phyloP scores from a whole-genome alignment of 2,797 vertebrate genomes.

The Melanotaenia maccullochi region DNA sequence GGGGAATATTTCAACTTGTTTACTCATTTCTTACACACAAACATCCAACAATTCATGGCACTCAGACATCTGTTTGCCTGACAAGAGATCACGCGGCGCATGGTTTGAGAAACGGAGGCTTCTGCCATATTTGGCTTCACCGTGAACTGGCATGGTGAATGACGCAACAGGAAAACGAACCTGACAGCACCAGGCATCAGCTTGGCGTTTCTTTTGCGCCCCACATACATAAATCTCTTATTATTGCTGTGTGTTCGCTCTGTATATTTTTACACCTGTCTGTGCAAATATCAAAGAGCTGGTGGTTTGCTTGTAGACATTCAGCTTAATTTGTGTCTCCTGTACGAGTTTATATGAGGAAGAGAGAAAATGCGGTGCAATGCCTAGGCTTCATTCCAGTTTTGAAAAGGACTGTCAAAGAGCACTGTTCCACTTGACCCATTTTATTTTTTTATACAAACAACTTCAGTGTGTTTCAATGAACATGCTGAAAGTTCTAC shows the following conservation, averaged over 20 bases:
- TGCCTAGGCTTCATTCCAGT: slow-evolving; percentile 52
- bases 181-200: slow-evolving; percentile 79
- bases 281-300: slow-evolving; percentile 74
- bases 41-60: slow-evolving; percentile 68
- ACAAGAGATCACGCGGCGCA: slow-evolving; percentile 70
- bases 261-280: slow-evolving; percentile 83
- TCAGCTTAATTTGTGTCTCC: slow-evolving; percentile 72
- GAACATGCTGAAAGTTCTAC: slow-evolving; percentile 50
- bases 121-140: slow-evolving; percentile 73
- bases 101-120: slow-evolving; percentile 60
- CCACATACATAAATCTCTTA: slow-evolving; percentile 83
- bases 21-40: slow-evolving; percentile 72
- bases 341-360: slow-evolving; percentile 61
- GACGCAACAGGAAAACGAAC: slow-evolving; percentile 80
- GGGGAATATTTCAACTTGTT: slow-evolving; percentile 74
- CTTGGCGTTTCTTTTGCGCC: slow-evolving; percentile 75
- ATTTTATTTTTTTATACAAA: slow-evolving; percentile 69
- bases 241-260: slow-evolving; percentile 68
- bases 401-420: slow-evolving; percentile 68
- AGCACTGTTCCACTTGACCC: slow-evolving; percentile 72
- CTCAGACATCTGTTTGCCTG: slow-evolving; percentile 72
- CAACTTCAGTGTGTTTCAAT: slow-evolving; percentile 52
- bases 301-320: slow-evolving; percentile 56
- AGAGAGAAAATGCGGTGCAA: slow-evolving; percentile 33
- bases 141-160: slow-evolving; percentile 71